Percentiles rank a stretch among this genome's conserved stretches.
phyloP scores from a whole-genome alignment of 2,113 vertebrate genomes.

The Naja naja region DNA sequence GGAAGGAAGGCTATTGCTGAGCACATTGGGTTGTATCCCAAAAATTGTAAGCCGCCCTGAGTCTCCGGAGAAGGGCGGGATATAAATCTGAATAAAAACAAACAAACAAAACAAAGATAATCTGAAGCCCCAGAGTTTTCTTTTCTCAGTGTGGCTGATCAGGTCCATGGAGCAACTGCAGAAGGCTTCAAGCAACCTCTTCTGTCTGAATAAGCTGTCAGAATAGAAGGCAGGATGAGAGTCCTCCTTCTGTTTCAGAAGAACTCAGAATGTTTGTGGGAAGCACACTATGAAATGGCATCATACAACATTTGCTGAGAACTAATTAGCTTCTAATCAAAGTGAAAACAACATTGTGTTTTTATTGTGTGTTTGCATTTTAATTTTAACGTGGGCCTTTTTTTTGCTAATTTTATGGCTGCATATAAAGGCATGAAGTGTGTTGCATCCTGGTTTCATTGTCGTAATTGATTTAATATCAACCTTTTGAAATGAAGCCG shows the following conservation, averaged over 20 bases:
- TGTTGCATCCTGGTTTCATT: slow-evolving; percentile 34
- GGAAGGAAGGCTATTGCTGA: no score
- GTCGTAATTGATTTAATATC: slow-evolving; percentile 55
- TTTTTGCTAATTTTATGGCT: slow-evolving; percentile 29
- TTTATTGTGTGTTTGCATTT: neutral
- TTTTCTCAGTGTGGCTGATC: neutral
- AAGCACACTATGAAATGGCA: neutral
- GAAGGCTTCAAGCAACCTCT: neutral
- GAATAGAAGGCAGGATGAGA: neutral
- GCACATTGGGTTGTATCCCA: no score
- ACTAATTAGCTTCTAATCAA: neutral
- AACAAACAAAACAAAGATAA: no score
- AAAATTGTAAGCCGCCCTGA: no score
- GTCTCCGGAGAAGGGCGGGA: no score
- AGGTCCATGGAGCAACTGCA: neutral
- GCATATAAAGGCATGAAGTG: slow-evolving; percentile 28
- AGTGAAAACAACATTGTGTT: neutral
- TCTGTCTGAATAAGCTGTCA: neutral
- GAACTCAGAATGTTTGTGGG: neutral
- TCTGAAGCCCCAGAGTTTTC: neutral
- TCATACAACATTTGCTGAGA: neutral
- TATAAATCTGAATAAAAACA: no score
- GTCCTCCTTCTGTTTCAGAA: neutral
- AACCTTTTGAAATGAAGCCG: slow-evolving; percentile 63
- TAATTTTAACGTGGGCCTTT: slow-evolving; percentile 15